Evolutionary conservation across 2,888 invertebrate species (phyloP), one percentile per base, ranked within the genome.

Genomic region (Mesorhabditis belari): DNA sequence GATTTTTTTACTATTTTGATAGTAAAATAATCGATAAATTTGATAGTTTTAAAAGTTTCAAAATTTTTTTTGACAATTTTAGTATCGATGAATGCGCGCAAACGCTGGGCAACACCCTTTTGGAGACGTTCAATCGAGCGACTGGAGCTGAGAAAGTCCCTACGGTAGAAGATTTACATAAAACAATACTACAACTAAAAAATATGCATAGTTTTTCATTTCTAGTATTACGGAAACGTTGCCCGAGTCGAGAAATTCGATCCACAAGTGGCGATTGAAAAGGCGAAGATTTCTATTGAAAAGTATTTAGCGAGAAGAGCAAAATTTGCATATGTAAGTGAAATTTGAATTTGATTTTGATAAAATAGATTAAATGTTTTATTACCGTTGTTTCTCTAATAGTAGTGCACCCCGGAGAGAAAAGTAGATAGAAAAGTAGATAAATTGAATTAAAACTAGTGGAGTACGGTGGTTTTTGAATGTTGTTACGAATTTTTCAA

Each of bases 171-270:
- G 1, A 3, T 52, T 5, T 27, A 29, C 21, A n/a, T n/a, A n/a
- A n/a, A n/a, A n/a, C n/a, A n/a, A n/a, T n/a, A n/a, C n/a, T n/a
- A n/a, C n/a, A n/a, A n/a, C n/a, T n/a, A n/a, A n/a, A n/a, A n/a
- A n/a, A n/a, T n/a, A n/a, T n/a, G n/a, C 23, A 12, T 25, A 24
- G 26, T 17, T 1, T 25, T 26, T 44, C n/a, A 12, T 17, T 52
- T 67, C 27, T 58, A 67, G 63, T 70, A 68, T 52, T 75, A 73
- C 62, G 70, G 67, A 29, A 69, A 66, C 25, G 59, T 68, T 24
- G 73, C 78, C 49, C 71, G 73, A 53, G 68, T 72, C 49, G 79
- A 79, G 58, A 67, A 73, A 29, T 79, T 74, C 63, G 77, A 79
- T 60, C 77, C 79, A 25, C 67, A 71, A 29, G 60, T 62, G 2